Percentiles rank a stretch among this genome's conserved stretches.
phyloP scores from a whole-genome alignment of 2,113 vertebrate genomes.

The Numida meleagris region DNA sequence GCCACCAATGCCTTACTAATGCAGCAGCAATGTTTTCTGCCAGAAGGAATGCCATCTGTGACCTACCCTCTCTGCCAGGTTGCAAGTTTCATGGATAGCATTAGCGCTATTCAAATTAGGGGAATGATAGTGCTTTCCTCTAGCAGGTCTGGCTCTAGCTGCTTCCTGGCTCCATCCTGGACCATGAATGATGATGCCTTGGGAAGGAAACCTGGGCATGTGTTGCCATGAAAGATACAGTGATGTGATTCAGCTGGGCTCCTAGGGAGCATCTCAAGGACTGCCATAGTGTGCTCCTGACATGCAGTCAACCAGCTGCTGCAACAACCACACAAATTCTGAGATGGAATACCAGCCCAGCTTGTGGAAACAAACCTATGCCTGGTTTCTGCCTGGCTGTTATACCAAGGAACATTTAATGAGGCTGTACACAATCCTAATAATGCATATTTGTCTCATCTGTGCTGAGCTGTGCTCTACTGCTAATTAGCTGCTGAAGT shows the following conservation, averaged over 20 bases:
- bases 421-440: neutral
- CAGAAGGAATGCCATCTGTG: conserved; percentile 11
- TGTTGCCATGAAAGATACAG: rapidly evolving
- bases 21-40: rapidly evolving
- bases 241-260: neutral
- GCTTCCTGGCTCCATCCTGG: neutral
- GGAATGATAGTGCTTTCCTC: neutral
- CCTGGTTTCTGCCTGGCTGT: neutral
- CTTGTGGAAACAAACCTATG: neutral
- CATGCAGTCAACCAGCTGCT: neutral
- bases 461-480: neutral
- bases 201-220: neutral
- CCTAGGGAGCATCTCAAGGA: neutral
- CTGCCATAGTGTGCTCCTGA: neutral
- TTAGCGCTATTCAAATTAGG: neutral
- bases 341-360: neutral
- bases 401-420: neutral
- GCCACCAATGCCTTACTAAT: neutral
- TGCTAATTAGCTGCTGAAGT: neutral
- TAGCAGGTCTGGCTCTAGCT: neutral
- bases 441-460: neutral
- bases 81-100: neutral
- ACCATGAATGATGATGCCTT: neutral
- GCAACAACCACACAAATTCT: neutral
- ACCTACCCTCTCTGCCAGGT: neutral